Evolutionary conservation across 2,113 vertebrate species (phyloP).

Genomic region (Pao palembangensis): DNA sequence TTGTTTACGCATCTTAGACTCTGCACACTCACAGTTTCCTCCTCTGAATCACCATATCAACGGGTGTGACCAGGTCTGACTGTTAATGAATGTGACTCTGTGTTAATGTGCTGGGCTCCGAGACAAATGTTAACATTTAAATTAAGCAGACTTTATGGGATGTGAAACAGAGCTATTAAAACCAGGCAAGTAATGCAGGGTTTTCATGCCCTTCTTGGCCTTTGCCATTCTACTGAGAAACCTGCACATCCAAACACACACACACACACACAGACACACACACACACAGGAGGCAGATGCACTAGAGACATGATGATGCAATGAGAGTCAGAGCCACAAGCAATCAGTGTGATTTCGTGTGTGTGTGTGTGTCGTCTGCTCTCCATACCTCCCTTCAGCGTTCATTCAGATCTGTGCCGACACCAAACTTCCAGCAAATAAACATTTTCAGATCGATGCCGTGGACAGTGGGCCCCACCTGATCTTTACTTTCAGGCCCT

Average conservation of each 20-base stretch:
- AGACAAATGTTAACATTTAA: too few species aligned
- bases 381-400: too few species aligned
- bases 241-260: conserved; percentile 1
- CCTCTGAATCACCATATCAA: conserved; percentile 1
- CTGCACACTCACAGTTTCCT: conserved; percentile 6
- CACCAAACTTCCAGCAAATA: conserved; percentile 30
- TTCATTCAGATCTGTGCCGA: background rate
- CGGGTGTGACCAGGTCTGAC: conserved; percentile 27
- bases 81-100: conserved; percentile 26
- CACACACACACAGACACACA: conserved; percentile 3
- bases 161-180: too few species aligned
- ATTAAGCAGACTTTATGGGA: too few species aligned
- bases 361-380: background rate
- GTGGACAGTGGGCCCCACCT: conserved; percentile 40
- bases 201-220: conserved; percentile 8
- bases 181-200: too few species aligned
- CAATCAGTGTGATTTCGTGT: conserved; percentile 69
- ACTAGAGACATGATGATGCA: conserved; percentile 71
- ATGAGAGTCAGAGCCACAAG: conserved; percentile 63
- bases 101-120: conserved; percentile 7
- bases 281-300: conserved; percentile 47
- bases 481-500: conserved; percentile 44
- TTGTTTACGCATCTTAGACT: conserved; percentile 26
- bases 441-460: conserved; percentile 27
- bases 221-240: conserved; percentile 27